Evolutionary conservation across 2,797 vertebrate species (phyloP), one percentile per base, ranked within the genome.

Genomic region (Danio aesculapii): DNA sequence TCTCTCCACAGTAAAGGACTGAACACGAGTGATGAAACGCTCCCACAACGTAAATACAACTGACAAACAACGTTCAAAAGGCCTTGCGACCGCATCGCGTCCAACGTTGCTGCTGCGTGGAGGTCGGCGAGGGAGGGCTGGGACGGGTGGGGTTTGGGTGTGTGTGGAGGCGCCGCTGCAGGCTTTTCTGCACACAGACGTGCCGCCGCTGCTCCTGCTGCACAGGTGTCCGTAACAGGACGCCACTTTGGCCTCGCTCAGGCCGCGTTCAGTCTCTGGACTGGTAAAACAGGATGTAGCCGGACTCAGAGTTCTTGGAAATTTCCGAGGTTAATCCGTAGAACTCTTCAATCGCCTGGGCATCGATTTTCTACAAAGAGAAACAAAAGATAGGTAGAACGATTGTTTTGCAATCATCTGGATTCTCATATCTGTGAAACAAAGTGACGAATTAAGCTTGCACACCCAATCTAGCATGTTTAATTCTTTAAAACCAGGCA

Each of bases 311-410:
- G 91, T 97, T 97, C 92, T 97, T 97, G 86, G 96, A 97, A 92
- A 97, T 96, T 89, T 97, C 96, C 68, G 96, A 97, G 0, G 96
- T 97, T 90, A 97, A 92, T 85, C 96, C 96, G 68, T 97, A 97
- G 92, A 97, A 97, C 92, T 97, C 96, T 90, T 97, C 96, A 87
- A 97, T 97, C 88, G 96, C 96, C 94, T 97, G 96, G 88, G 96
- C 95, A 86, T 97, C 96, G 83, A 97, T 97, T 95, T 97, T 97
- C 96, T 97, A 91, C 39, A 55, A 4, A 66, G 47, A 71, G 49
- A 69, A 39, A 83, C 14, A 61, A 76, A 52, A 10, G 0, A 41
- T 30, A n/a, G n/a, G 50, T 16, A 13, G 13, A 39, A 55, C 17
- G 16, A 17, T 30, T 30, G 30, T 30, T 30, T 30, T 30, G 30